Evolutionary conservation across 2,888 invertebrate genomes (phyloP), one percentile per base, ranked within the genome.

Genomic region (Lasioglossum leucozonium): DNA sequence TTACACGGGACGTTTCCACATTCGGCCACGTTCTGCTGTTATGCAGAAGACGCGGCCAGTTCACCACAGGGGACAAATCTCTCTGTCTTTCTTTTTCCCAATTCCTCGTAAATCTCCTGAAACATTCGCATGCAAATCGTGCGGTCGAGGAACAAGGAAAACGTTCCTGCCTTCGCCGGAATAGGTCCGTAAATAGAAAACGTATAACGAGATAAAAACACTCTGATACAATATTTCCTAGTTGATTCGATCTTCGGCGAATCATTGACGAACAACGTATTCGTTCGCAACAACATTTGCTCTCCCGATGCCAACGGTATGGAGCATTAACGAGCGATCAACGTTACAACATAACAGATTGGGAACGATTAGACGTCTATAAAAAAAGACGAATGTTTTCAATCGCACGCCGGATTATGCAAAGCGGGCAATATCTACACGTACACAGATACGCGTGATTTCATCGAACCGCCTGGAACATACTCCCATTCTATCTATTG

Each of bases 401-500:
- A 18, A 62, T 18, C 16, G 8, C 10, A n/a, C 74, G 5, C 4
- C 22, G 22, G 22, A 65, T 76, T 65, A 76, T 75, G 75, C 75
- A 65, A 47, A 76, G 22, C 30, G 75, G 22, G 18, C 18, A 22
- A 40, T n/a, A 44, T 65, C 40, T 16, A 6, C 34, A 34, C n/a
- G n/a, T 30, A 6, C 34, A 34, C 34, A 34, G 2, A 34, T n/a
- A n/a, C n/a, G n/a, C n/a, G n/a, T 16, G 67, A 71, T 71, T 30
- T 42, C 40, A 42, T 62, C 22, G 72, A 74, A 51, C 26, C 10
- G 42, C 18, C 11, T 37, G 13, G 34, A 71, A 72, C 77, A 30
- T n/a, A 51, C 22, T 62, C n/a, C 30, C 42, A 5, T 79, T 77
- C 79, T 77, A 40, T 84, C n/a, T n/a, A n/a, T 87, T 78, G 37